These are phyloP conservation scores for Salpingus planirostris DNA, from an alignment of 2,888 invertebrate species.

Conservation along the genomic window DNA sequence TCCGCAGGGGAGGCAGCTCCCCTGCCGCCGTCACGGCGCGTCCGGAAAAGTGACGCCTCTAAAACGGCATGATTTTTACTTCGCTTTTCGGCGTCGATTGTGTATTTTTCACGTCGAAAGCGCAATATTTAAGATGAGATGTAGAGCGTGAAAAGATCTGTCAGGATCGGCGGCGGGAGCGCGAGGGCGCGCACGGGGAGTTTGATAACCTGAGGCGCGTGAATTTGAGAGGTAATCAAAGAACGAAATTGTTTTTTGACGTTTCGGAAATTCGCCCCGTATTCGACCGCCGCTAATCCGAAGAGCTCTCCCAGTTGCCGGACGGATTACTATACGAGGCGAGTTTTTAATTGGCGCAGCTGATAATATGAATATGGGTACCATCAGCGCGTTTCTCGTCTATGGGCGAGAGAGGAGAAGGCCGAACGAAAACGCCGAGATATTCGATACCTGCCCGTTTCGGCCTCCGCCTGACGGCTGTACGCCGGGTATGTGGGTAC, in stretches of 20 bases:
- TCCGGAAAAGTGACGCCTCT: conserved; percentile 4
- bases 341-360: conserved; percentile 19
- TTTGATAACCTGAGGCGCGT: conserved; percentile 25
- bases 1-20: conserved; percentile 11
- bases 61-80: conserved; percentile 8
- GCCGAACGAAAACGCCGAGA: conserved; percentile 15
- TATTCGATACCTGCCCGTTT: conserved; percentile 20
- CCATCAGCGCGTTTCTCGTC: conserved; percentile 19
- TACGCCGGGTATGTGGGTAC: conserved; percentile 19
- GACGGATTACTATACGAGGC: too few species aligned
- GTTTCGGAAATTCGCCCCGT: conserved; percentile 21
- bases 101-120: conserved; percentile 16
- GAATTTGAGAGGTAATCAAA: conserved; percentile 28
- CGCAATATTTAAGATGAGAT: conserved; percentile 22
- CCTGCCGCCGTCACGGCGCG: too few species aligned
- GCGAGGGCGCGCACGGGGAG: conserved; percentile 19
- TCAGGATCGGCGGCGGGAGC: conserved; percentile 19
- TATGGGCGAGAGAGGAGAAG: conserved; percentile 16
- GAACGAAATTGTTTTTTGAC: conserved; percentile 26
- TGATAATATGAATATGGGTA: conserved; percentile 20
- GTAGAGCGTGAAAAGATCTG: conserved; percentile 23
- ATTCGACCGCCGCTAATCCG: too few species aligned
- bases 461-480: too few species aligned
- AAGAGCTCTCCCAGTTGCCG: too few species aligned
- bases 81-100: conserved; percentile 10